Base-by-base conservation (phyloP, 2,888 invertebrate genomes). In the Prenolepis imparis region DNA sequence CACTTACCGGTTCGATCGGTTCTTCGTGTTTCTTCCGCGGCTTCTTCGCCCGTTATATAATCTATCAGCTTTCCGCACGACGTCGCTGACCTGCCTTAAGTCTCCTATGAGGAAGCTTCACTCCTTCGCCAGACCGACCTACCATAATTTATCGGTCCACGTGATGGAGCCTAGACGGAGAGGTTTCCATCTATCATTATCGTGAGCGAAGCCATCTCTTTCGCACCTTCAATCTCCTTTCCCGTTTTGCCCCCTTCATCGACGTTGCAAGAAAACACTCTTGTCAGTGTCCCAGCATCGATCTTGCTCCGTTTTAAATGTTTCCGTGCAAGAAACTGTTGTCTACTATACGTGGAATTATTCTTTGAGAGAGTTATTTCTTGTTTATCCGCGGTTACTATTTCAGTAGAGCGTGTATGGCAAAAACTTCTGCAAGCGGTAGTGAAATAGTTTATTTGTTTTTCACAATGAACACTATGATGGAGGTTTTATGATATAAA, bases 101-200 rank as follows among this genome's bases (percentile, higher is more conserved):
- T 63, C 55, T 61, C 48, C 74, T 68, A 82, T 64, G 75, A 81
- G 84, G 75, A 85, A 81, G 74, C 67, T 63, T 57, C 36, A 32
- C 44, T 70, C 68, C 68, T 48, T 68, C 66, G 63, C 28, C 52
- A 52, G 39, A 28, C 24, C 74, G 80, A 86, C 55, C 63, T 55
- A 64, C 84, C 78, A 86, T 88, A 89, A 88, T 87, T 89, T 89
- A 90, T 89, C 80, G 84, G 82, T 52, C 63, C 82, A 80, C 61
- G 82, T 87, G 85, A 89, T 85, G 83, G 87, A 83, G 39, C 80
- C 83, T 48, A 80, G 70, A 84, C 63, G 52, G 66, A 66, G 55
- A 57, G 74, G 83, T 84, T 85, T 88, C 89, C 90, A 90, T 91
- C 88, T 84, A 90, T 80, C 78, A 80, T 91, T 90, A 90, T 86